Conservation (phyloP, 2,797 vertebrate species). For the Todus mexicanus region DNA sequence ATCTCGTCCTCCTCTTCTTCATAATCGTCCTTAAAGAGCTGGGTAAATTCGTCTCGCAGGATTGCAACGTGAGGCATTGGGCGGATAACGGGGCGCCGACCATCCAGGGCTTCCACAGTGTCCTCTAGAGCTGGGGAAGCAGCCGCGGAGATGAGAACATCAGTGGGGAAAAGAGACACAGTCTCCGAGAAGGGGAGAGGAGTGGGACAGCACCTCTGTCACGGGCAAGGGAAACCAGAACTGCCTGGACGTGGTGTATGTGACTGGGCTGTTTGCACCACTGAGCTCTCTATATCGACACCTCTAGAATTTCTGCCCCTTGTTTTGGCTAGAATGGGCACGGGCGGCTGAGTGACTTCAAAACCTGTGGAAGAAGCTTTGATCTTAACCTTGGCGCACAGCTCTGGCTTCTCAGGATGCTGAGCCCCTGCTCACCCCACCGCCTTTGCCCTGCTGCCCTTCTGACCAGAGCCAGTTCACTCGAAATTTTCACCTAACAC, state of each 20-base stretch:
- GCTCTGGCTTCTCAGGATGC: background rate
- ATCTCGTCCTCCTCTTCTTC: conserved; percentile 83
- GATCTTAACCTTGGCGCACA: background rate
- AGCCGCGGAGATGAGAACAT: background rate
- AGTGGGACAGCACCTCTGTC: background rate
- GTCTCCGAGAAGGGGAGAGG: background rate
- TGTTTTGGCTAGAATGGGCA: background rate
- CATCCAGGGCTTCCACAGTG: conserved; percentile 58
- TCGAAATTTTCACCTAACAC: too few species aligned
- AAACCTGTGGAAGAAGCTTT: background rate
- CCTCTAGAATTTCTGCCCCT: too few species aligned
- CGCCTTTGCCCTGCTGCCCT: background rate
- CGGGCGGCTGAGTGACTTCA: fast-evolving
- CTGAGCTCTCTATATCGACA: fast-evolving
- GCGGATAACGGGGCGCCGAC: conserved; percentile 56
- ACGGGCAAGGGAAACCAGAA: background rate
- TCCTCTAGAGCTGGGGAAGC: conserved; percentile 69
- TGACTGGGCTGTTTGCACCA: background rate
- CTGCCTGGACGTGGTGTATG: fast-evolving
- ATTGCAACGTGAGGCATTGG: conserved; percentile 79
- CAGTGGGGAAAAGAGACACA: background rate
- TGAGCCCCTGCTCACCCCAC: fast-evolving
- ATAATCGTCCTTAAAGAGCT: conserved; percentile 76
- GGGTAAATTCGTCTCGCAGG: conserved; percentile 78
- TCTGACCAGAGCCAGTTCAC: background rate